Evolutionary conservation across 2,113 vertebrate genomes (phyloP).

Genomic region (Pedionomus torquatus): DNA sequence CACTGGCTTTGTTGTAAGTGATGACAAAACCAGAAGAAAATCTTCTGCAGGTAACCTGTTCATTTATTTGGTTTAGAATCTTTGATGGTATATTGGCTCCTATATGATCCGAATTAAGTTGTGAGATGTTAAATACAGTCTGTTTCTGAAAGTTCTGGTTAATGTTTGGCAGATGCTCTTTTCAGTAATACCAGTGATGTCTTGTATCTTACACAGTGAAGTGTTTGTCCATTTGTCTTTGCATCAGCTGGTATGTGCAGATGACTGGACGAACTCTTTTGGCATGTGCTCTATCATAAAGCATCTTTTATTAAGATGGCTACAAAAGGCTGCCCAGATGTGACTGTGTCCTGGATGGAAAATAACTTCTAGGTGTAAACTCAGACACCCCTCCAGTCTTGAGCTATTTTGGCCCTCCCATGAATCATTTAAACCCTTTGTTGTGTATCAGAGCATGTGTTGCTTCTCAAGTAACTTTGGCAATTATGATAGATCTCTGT

Average conservation of each 20-base stretch:
- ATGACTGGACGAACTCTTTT: neutral
- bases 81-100: constrained; percentile 22
- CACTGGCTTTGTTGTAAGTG: neutral
- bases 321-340: neutral
- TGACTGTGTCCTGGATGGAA: neutral
- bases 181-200: neutral
- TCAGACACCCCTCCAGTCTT: neutral
- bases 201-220: neutral
- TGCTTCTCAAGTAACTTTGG: neutral
- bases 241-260: neutral
- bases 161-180: constrained; percentile 8
- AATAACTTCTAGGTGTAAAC: neutral
- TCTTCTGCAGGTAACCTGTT: neutral
- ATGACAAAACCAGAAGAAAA: constrained; percentile 20
- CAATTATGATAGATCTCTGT: neutral
- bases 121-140: constrained; percentile 5
- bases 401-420: neutral
- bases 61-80: constrained; percentile 32
- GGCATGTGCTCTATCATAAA: neutral
- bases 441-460: neutral
- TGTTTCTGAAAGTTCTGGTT: constrained; percentile 36
- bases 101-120: neutral
- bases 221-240: neutral
- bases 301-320: neutral
- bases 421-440: neutral